Percentiles rank a stretch among this genome's conserved stretches.
Conservation (phyloP, 2,113 vertebrate genomes). For the Elanoides forficatus region DNA sequence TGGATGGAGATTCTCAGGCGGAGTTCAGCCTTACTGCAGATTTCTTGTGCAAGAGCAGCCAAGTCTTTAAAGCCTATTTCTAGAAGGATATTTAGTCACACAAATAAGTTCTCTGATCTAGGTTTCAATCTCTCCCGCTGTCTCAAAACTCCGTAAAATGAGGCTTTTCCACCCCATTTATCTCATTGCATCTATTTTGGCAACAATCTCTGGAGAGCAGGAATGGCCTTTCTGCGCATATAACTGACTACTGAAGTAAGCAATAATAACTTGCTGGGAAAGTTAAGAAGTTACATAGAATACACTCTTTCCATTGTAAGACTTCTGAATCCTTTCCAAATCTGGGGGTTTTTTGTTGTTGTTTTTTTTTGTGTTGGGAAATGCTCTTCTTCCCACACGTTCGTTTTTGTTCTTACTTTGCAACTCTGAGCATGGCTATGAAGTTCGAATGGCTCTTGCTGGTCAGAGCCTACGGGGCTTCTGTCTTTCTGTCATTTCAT, state of each 20-base stretch:
- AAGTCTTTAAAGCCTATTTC: not conserved
- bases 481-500: slow-evolving; percentile 41
- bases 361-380: not conserved
- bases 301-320: slow-evolving; percentile 23
- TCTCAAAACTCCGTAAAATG: not conserved
- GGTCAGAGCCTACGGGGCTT: slow-evolving; percentile 25
- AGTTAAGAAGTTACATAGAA: not conserved
- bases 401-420: not conserved
- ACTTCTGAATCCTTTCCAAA: slow-evolving; percentile 25
- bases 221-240: not conserved
- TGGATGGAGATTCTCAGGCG: not conserved
- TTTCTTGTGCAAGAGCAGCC: not conserved
- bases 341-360: not conserved
- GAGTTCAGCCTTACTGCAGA: not conserved
- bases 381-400: not conserved
- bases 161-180: slow-evolving; percentile 16
- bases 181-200: not conserved
- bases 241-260: slow-evolving; percentile 14
- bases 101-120: not conserved
- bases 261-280: not conserved
- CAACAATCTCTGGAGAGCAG: not conserved
- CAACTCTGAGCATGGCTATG: not conserved
- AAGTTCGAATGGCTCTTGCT: not conserved
- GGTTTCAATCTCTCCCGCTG: not conserved
- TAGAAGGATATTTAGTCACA: not conserved